phyloP scores from a whole-genome alignment of 2,888 invertebrate genomes.

The Timandra comae region DNA sequence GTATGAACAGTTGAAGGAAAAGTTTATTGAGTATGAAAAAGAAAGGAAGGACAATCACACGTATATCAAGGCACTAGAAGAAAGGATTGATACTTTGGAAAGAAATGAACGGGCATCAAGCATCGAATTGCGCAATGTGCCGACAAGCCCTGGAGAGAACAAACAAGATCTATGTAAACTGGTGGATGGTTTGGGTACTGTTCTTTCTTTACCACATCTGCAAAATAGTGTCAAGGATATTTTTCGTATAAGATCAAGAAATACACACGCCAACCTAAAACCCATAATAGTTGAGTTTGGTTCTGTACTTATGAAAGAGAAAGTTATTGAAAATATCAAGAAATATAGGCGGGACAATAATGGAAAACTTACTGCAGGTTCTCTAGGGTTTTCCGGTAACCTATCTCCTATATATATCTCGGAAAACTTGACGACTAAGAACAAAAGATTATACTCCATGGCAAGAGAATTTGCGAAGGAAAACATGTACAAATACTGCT shows the following conservation, averaged over 20 bases:
- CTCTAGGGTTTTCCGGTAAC: background rate
- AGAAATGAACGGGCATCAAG: background rate
- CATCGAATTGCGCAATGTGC: background rate
- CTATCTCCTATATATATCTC: background rate
- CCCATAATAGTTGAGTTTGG: background rate
- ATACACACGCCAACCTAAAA: background rate
- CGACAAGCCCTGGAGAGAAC: background rate
- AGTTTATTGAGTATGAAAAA: background rate
- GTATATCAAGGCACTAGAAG: background rate
- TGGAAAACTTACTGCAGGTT: background rate
- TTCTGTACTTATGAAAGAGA: background rate
- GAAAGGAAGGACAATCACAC: background rate
- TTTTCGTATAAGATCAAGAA: background rate
- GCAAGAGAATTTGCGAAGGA: background rate
- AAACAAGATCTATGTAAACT: background rate
- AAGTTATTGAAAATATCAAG: background rate
- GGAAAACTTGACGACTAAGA: background rate
- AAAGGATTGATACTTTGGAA: background rate
- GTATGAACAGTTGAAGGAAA: background rate
- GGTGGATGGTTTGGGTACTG: background rate
- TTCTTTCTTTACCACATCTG: background rate
- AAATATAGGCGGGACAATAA: background rate
- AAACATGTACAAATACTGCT: background rate
- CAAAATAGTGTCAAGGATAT: background rate
- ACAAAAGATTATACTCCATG: background rate